Base-by-base conservation (phyloP, 2,888 invertebrate species). In the Noctuana brunneofusca region DNA sequence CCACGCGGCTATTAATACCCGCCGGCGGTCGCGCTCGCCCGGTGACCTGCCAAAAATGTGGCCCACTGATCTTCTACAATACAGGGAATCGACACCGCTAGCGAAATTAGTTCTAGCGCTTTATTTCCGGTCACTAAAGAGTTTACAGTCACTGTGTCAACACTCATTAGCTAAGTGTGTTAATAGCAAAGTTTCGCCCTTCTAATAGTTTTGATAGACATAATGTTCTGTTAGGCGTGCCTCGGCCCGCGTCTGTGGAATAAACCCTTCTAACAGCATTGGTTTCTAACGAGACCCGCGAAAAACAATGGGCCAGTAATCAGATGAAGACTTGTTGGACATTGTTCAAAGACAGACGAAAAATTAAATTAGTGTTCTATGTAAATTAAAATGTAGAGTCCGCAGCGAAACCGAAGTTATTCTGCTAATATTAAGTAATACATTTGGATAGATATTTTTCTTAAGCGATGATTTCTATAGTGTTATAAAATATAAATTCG, bases 31-130 rank as follows among this genome's bases (percentile, higher is more conserved):
- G 38, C 38, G 14, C 14, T 38, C 38, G 38, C 38, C 38, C 68
- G 74, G 71, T 79, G 87, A 80, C 87, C 86, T 89, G 89, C 89
- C 89, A 89, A 89, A 75, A 77, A 87, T 86, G 78, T 80, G 84
- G 69, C 84, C 86, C 79, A 87, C 76, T 89, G 85, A 84, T 85
- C 88, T 88, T 84, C 81, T 81, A 43, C 63, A 43, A 35, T 54
- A 55, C 63, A 57, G 50, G 50, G 56, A 57, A 57, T 35, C 43
- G 63, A 56, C 56, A 50, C 49, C 62, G 49, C 48, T 18, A 27
- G 55, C 27, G n/a, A 50, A 62, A 62, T 41, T 43, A 52, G 43
- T 22, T 30, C 22, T 46, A 46, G 11, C 22, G 41, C 18, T 50
- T 55, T 62, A 56, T 41, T 55, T 62, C 62, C 62, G 48, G 62